Conservation (phyloP, 1,140 invertebrate genomes). For the Caenorhabditis inopinata region DNA sequence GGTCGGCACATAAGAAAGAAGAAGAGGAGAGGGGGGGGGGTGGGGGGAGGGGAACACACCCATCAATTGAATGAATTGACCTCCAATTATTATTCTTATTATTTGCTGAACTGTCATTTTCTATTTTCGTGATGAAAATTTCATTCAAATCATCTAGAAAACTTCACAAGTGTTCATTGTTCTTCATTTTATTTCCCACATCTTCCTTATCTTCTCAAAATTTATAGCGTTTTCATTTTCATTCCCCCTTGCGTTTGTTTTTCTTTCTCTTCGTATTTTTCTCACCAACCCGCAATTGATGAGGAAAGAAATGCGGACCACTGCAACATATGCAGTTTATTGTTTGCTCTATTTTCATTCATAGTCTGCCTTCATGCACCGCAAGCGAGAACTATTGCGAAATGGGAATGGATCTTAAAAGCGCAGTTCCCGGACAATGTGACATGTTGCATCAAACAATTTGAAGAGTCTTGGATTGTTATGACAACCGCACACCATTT, state of each 20-base stretch:
- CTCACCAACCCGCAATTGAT: not conserved
- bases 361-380: not conserved
- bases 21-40: not conserved
- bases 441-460: not conserved
- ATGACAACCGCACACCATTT: not conserved
- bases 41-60: no score
- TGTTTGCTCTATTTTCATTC: slow-evolving; percentile 13
- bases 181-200: no score
- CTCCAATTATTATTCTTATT: slow-evolving; percentile 6
- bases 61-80: slow-evolving; percentile 17
- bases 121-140: not conserved
- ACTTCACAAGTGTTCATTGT: no score
- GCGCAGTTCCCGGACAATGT: not conserved
- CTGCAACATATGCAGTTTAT: slow-evolving; percentile 24
- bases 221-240: not conserved
- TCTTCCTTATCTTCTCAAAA: not conserved
- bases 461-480: slow-evolving; percentile 3
- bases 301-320: slow-evolving; percentile 12
- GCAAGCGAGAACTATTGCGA: not conserved
- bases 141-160: no score
- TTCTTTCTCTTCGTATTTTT: not conserved
- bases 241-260: not conserved
- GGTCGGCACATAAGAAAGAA: no score
- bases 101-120: slow-evolving; percentile 18
- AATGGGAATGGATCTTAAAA: not conserved